Base-by-base conservation (phyloP, 1,140 invertebrate species). In the Sinonovacula constricta region DNA sequence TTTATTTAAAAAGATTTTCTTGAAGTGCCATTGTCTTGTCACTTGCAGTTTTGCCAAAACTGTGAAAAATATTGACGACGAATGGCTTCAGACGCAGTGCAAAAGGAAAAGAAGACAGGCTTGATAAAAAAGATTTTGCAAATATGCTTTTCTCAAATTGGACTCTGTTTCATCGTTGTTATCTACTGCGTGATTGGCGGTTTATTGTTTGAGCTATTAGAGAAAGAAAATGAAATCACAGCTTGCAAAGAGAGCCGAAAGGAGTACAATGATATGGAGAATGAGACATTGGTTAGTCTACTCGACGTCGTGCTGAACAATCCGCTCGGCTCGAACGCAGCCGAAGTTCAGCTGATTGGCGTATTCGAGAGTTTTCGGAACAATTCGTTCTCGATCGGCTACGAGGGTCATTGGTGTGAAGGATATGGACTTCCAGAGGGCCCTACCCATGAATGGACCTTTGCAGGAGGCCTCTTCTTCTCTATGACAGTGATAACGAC, bases 401-500 rank as follows among this genome's bases (percentile, higher is more conserved):
- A 89, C 77, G 83, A 87, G 70, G 87, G 83, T 1, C 78, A 62
- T 2, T 84, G 79, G 67, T 89, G 88, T 56, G 72, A 83, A 22
- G 33, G 67, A 7, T 83, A 88, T 67, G 88, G 86, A 1, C 15
- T 74, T 36, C 49, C 80, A 0, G 83, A 79, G 18, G 88, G 88
- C 0, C 86, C 85, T 2, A 59, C 45, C 14, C 57, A 86, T 66
- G 66, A 83, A 12, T 91, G 90, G 90, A 86, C 83, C 1, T 89
- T 86, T 81, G 70, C 88, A 0, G 88, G 88, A 0, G 82, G 86
- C 0, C 72, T 91, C 28, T 93, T 99, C 0, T 99, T 98, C 90
- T 98, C 96, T 0, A 93, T 99, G 28, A 99, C 98, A 10, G 96
- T 98, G 79, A 98, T 98, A 86, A 98, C 97, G 0, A 98, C 97